phyloP scores from a whole-genome alignment of 1,140 invertebrate genomes.

The Polyergus mexicanus region DNA sequence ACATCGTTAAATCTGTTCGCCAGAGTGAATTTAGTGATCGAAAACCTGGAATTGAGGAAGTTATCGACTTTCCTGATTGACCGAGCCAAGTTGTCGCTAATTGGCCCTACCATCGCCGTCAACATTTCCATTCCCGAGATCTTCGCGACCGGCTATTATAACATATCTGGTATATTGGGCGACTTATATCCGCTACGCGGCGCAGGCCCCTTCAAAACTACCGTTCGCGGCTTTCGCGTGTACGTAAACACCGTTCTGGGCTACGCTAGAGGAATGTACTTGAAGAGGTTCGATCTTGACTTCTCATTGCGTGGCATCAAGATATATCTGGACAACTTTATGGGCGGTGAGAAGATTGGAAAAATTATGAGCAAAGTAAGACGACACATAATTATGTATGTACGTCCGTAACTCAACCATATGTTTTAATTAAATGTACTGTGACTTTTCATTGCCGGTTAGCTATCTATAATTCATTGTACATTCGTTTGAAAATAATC shows the following conservation, averaged over 20 bases:
- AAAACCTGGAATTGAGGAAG: slow-evolving; percentile 75
- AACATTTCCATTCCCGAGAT: slow-evolving; percentile 81
- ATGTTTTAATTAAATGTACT: not conserved
- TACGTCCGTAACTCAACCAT: not conserved
- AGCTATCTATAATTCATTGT: slow-evolving; percentile 6
- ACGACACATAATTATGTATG: not conserved
- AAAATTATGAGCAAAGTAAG: slow-evolving; percentile 81
- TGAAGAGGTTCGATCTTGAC: slow-evolving; percentile 83
- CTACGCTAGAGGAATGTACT: slow-evolving; percentile 81
- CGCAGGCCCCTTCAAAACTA: slow-evolving; percentile 76
- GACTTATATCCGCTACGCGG: slow-evolving; percentile 76
- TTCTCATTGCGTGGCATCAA: slow-evolving; percentile 78
- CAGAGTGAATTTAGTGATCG: slow-evolving; percentile 77
- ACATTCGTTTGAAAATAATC: slow-evolving; percentile 8
- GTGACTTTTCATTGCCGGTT: not conserved
- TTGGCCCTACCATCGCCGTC: slow-evolving; percentile 81
- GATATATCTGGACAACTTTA: slow-evolving; percentile 81
- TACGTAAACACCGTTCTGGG: slow-evolving; percentile 82
- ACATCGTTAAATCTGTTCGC: slow-evolving; percentile 37
- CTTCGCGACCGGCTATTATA: slow-evolving; percentile 79
- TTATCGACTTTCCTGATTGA: slow-evolving; percentile 82
- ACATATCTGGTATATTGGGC: slow-evolving; percentile 80
- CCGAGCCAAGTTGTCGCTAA: slow-evolving; percentile 81
- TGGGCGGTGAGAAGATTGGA: slow-evolving; percentile 78
- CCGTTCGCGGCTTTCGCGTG: slow-evolving; percentile 77